These are phyloP conservation scores for Kryptopterus vitreolus DNA, from an alignment of 2,797 vertebrate species.

Conservation along the genomic window DNA sequence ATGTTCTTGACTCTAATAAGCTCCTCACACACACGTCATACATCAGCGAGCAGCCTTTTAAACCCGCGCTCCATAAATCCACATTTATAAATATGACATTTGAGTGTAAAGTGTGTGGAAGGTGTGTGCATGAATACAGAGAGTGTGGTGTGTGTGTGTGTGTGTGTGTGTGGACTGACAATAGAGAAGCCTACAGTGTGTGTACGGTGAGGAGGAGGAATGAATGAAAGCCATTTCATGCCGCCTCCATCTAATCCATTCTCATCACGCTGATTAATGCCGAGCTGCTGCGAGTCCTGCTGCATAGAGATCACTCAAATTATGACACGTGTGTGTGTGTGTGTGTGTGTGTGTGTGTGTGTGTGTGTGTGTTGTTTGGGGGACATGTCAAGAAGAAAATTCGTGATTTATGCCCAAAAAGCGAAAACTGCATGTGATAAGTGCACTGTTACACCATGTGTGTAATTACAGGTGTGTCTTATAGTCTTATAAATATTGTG, in stretches of 20 bases:
- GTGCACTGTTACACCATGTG: background rate
- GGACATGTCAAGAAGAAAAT: background rate
- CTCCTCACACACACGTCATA: conserved; percentile 26
- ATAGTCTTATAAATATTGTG: background rate
- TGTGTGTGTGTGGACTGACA: conserved; percentile 32
- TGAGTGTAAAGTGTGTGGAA: conserved; percentile 7
- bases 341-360: background rate
- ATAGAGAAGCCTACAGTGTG: conserved; percentile 15
- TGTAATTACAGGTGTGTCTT: background rate
- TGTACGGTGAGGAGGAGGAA: conserved; percentile 46
- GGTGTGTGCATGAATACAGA: background rate
- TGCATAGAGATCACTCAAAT: conserved; percentile 36
- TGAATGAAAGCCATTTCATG: conserved; percentile 64
- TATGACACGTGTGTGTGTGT: background rate
- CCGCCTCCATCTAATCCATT: conserved; percentile 58
- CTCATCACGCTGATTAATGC: conserved; percentile 60
- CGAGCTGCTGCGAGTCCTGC: conserved; percentile 37
- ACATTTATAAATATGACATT: conserved; percentile 29
- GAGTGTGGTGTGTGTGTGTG: conserved; percentile 18
- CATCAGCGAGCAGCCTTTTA: conserved; percentile 31
- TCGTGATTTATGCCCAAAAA: background rate
- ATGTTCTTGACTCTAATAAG: conserved; percentile 33
- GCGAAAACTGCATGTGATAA: too few relatives aligned
- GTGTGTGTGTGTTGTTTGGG: background rate
- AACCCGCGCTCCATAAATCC: conserved; percentile 37